These are phyloP conservation scores for Sceliomorpha sp. DNA, from an alignment of 2,888 invertebrate genomes.

Conservation along the genomic window DNA sequence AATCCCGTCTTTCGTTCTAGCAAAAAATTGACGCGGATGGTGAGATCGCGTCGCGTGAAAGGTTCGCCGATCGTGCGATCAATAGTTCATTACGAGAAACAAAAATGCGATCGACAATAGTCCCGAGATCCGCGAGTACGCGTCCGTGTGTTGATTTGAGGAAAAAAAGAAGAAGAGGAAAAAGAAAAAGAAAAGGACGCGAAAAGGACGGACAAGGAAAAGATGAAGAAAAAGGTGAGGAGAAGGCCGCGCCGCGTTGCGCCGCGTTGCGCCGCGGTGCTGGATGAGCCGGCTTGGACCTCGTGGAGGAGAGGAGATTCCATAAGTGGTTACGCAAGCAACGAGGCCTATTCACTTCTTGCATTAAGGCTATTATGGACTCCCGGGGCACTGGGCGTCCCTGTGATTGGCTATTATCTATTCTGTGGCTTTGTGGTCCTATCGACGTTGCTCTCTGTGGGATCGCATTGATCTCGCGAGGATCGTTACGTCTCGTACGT, in stretches of 20 bases:
- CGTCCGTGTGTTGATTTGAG: constrained; percentile 59
- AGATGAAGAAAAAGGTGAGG: constrained; percentile 25
- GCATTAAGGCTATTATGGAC: constrained; percentile 69
- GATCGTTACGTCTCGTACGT: constrained; percentile 37
- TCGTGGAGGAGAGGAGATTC: constrained; percentile 29
- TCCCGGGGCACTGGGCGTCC: constrained; percentile 59
- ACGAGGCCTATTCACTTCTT: constrained; percentile 68
- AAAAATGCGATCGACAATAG: constrained; percentile 72
- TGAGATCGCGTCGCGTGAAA: constrained; percentile 66
- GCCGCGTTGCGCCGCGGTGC: too few species aligned
- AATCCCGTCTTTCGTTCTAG: constrained; percentile 5
- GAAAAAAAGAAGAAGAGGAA: constrained; percentile 10
- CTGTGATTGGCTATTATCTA: constrained; percentile 72
- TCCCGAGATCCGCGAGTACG: constrained; percentile 51
- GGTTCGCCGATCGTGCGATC: constrained; percentile 68
- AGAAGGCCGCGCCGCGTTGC: too few species aligned
- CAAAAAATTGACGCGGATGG: constrained; percentile 21
- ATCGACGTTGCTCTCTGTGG: constrained; percentile 30
- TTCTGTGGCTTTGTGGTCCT: constrained; percentile 60
- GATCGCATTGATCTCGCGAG: constrained; percentile 43
- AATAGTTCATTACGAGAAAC: constrained; percentile 78
- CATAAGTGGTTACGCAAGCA: constrained; percentile 65
- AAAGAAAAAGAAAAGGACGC: constrained; percentile 26
- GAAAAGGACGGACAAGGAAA: constrained; percentile 14
- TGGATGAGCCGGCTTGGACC: constrained; percentile 34